Evolutionary conservation across 2,113 vertebrate genomes (phyloP), one percentile per base, ranked within the genome.

Genomic region (Maccullochella peelii): DNA sequence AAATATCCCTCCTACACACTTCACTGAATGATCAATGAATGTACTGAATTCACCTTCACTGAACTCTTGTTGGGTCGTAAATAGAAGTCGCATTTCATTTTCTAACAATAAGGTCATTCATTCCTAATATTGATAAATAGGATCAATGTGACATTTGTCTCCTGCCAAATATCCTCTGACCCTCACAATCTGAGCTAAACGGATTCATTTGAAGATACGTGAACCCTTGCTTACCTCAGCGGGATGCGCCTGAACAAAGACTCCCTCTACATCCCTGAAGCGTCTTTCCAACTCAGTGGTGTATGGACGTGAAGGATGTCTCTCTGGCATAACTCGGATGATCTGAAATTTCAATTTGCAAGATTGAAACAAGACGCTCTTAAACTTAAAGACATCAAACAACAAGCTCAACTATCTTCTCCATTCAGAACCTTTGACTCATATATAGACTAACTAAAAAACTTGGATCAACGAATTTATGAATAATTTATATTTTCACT

Each of bases 281-380:
- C 97, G 95, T 0, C 62, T 85, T 30, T 95, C 93, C 33, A 98
- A 84, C 42, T 96, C 94, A 0, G 89, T 72, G 0, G 93, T 93
- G 85, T 97, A 97, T 6, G 71, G 83, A 85, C 95, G 91, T 20
- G 97, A 97, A 0, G 97, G 97, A 83, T 98, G 97, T 79, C 94
- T 94, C 66, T 95, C 92, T 0, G 95, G 94, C 87, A 98, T 86
- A 68, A 97, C 94, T 2, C 88, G 90, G 18, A 90, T 91, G 87
- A 98, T 95, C 94, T 94, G 78, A 65, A 85, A 91, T 16, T 2
- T 36, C 0, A 84, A 61, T 54, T 36, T 2, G 2, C 5, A 6
- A 33, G 2, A 63, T 12, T 47, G 12, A 47, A 49, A 55, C 8
- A 68, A 44, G 12, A 67, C 18, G 50, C 16, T 55, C 9, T 30